These are phyloP conservation scores for Alauda arvensis DNA, from an alignment of 2,797 vertebrate species.

Conservation along the genomic window DNA sequence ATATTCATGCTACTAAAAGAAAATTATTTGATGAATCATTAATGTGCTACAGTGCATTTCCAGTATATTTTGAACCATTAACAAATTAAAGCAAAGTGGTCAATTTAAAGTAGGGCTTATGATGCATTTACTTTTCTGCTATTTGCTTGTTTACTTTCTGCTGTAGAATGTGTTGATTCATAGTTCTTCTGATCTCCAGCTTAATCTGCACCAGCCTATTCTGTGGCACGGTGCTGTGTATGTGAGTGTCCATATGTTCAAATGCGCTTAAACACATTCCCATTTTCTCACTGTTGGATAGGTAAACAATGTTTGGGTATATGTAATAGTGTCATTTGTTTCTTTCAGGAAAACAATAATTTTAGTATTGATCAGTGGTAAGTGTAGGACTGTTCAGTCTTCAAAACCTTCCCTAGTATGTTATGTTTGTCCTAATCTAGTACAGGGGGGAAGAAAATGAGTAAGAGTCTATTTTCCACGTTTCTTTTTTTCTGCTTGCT, in stretches of 20 bases:
- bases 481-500: constrained; percentile 54
- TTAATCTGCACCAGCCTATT: not conserved
- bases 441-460: not conserved
- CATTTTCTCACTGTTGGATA: constrained; percentile 15
- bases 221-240: not conserved
- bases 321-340: not conserved
- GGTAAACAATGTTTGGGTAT: constrained; percentile 20
- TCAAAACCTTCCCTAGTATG: not conserved
- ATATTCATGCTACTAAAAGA: not conserved
- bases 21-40: constrained; percentile 40
- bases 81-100: constrained; percentile 20
- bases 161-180: constrained; percentile 19
- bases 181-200: not conserved
- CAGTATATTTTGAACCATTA: constrained; percentile 25
- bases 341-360: constrained; percentile 19
- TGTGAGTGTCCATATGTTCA: not conserved
- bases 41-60: constrained; percentile 11
- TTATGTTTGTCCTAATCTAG: constrained; percentile 41
- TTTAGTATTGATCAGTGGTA: constrained; percentile 27
- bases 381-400: constrained; percentile 7
- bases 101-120: constrained; percentile 23
- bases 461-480: constrained; percentile 28
- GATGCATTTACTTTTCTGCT: not conserved
- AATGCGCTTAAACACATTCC: constrained; percentile 18
- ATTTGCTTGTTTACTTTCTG: constrained; percentile 32